Evolutionary conservation across 2,888 invertebrate genomes (phyloP).

Genomic region (Leptopterna dolabrata): DNA sequence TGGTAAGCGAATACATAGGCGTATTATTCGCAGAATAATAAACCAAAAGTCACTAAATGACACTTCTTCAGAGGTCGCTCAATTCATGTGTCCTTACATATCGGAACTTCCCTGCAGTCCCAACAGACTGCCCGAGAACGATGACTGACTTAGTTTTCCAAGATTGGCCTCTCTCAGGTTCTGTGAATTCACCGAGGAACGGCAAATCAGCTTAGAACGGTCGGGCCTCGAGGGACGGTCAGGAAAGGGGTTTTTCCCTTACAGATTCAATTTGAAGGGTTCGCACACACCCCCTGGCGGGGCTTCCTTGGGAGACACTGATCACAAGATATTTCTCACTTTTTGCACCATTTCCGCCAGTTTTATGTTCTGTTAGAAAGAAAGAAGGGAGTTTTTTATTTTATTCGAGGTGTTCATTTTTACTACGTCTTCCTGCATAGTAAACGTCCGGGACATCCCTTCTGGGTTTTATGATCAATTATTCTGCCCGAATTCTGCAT

Average conservation of each 20-base stretch:
- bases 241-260: neutral
- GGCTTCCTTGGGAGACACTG: neutral
- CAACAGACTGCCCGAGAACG: too few species aligned
- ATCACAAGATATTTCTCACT: neutral
- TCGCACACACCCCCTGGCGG: neutral
- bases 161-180: neutral
- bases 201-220: slow-evolving; percentile 8
- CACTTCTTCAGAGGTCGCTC: too few species aligned
- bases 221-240: neutral
- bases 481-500: too few species aligned
- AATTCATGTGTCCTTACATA: too few species aligned
- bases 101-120: too few species aligned
- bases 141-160: neutral
- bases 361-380: neutral
- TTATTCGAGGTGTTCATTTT: too few species aligned
- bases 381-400: neutral
- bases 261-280: slow-evolving; percentile 26
- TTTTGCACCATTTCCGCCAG: neutral
- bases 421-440: too few species aligned
- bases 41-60: too few species aligned
- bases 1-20: too few species aligned
- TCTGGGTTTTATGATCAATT: too few species aligned
- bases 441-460: too few species aligned
- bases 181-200: neutral
- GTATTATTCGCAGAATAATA: too few species aligned